These are phyloP conservation scores for Aphodius granarius DNA, from an alignment of 2,888 invertebrate species.

Conservation along the genomic window DNA sequence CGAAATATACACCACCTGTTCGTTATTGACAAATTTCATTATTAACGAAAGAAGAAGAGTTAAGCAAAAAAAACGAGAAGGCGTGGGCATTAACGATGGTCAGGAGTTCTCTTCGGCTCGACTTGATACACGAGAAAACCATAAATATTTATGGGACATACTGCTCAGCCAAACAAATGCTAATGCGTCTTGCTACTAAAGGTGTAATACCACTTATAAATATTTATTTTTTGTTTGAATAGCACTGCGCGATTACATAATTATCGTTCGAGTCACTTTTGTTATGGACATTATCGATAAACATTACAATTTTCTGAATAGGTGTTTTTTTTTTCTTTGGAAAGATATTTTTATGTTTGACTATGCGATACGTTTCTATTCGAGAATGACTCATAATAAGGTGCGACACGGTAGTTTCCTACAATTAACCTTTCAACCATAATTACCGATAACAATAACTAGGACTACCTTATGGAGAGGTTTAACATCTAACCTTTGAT, in stretches of 20 bases:
- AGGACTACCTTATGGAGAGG: neutral
- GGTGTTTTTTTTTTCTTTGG: neutral
- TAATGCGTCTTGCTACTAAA: constrained; percentile 11
- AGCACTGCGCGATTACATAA: neutral
- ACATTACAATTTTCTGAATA: neutral
- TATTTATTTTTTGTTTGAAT: constrained; percentile 11
- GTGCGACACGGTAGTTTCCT: neutral
- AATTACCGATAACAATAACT: neutral
- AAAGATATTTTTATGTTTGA: neutral
- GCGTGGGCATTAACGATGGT: neutral
- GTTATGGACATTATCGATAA: neutral
- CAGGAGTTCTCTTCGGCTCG: neutral
- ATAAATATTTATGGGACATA: neutral
- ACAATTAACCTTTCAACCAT: neutral
- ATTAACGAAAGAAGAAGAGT: neutral
- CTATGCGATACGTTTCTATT: neutral
- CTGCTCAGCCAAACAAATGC: constrained; percentile 6
- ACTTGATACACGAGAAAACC: neutral
- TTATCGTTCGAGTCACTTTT: neutral
- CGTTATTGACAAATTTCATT: neutral
- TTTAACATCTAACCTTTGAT: neutral
- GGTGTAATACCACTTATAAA: constrained; percentile 12
- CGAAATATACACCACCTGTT: neutral
- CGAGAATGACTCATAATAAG: neutral
- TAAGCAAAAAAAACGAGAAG: neutral